phyloP scores from a whole-genome alignment of 2,113 vertebrate species.

The Onychostruthus taczanowskii region DNA sequence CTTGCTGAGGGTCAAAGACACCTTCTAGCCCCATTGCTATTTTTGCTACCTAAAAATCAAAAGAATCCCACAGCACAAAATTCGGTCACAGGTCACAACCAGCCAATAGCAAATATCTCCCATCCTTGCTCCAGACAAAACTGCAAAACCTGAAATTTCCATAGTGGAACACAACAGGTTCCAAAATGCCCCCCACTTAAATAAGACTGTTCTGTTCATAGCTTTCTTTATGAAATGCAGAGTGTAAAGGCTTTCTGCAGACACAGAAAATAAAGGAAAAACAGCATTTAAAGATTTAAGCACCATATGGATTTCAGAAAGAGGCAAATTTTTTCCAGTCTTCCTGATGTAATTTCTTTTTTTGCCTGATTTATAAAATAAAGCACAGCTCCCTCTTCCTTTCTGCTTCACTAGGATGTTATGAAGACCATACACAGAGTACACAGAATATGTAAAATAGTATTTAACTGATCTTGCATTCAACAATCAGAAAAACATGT shows the following conservation, averaged over 20 bases:
- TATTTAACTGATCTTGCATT: neutral
- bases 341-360: neutral
- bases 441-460: neutral
- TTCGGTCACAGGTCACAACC: neutral
- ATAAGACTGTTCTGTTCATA: neutral
- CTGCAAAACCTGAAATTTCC: neutral
- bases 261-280: neutral
- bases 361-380: neutral
- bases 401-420: neutral
- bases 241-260: neutral
- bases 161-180: neutral
- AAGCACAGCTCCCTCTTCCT: neutral
- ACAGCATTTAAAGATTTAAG: neutral
- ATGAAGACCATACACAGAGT: neutral
- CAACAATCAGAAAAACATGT: constrained; percentile 3
- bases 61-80: neutral
- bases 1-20: neutral
- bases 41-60: neutral
- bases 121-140: neutral
- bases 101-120: neutral
- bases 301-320: neutral
- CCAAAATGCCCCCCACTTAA: neutral
- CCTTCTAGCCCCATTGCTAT: neutral
- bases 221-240: neutral
- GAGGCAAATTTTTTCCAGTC: neutral